Evolutionary conservation across 2,113 vertebrate species (phyloP).

Genomic region (Pandion haliaetus): DNA sequence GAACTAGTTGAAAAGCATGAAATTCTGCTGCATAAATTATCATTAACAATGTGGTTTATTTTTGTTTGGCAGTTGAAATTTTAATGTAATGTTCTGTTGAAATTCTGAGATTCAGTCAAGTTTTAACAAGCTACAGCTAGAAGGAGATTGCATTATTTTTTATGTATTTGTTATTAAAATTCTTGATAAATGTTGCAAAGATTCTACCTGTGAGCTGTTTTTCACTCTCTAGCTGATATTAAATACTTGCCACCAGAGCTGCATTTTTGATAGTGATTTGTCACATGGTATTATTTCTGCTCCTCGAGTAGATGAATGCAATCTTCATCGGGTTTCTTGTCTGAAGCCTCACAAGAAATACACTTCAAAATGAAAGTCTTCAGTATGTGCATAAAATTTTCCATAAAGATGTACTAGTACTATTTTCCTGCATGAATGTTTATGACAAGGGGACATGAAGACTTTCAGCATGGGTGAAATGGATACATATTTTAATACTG

Average conservation of each 20-base stretch:
- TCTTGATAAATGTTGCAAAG: constrained; percentile 56
- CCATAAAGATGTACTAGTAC: not conserved
- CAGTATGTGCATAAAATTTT: constrained; percentile 29
- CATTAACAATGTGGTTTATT: constrained; percentile 25
- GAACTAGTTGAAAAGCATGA: constrained; percentile 26
- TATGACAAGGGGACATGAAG: not conserved
- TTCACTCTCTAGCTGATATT: constrained; percentile 16
- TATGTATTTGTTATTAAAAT: constrained; percentile 50
- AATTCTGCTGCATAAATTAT: constrained; percentile 42
- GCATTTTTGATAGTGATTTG: constrained; percentile 40
- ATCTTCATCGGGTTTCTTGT: constrained; percentile 19
- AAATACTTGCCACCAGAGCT: constrained; percentile 21
- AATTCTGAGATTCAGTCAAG: constrained; percentile 31
- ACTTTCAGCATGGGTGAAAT: constrained; percentile 14
- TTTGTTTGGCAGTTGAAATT: constrained; percentile 43
- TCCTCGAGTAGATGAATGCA: constrained; percentile 2
- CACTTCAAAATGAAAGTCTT: constrained; percentile 13
- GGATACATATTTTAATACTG: constrained; percentile 33
- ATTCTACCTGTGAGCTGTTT: constrained; percentile 34
- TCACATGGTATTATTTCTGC: constrained; percentile 38
- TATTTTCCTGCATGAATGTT: constrained; percentile 40
- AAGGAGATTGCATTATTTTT: constrained; percentile 30
- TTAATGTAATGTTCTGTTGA: constrained; percentile 27
- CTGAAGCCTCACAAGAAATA: constrained; percentile 6
- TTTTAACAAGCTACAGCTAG: constrained; percentile 42